Percentiles rank a stretch among this genome's conserved stretches.
These are phyloP conservation scores for Scotopteryx bipunctaria DNA, from an alignment of 2,888 invertebrate species.

Conservation along the genomic window DNA sequence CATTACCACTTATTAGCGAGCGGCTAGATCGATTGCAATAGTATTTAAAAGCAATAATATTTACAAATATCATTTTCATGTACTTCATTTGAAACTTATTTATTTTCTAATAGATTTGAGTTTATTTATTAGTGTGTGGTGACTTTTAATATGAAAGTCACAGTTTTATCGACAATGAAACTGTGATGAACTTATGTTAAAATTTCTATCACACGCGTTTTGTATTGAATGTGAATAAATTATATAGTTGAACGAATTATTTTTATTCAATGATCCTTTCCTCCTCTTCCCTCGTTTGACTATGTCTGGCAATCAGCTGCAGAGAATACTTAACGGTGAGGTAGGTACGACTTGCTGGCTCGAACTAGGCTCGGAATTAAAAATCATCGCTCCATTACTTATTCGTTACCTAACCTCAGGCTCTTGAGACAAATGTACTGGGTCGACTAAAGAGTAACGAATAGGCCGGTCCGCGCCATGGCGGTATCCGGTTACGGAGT, in stretches of 20 bases:
- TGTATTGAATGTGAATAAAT: constrained; percentile 84
- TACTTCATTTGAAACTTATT: constrained; percentile 62
- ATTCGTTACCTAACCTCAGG: too few relatives aligned
- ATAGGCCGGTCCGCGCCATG: too few relatives aligned
- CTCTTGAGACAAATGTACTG: too few relatives aligned
- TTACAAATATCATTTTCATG: constrained; percentile 44
- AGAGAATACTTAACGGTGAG: too few relatives aligned
- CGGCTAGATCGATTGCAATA: constrained; percentile 50
- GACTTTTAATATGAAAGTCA: constrained; percentile 73
- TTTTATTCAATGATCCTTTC: constrained; percentile 38
- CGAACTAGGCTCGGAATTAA: too few relatives aligned
- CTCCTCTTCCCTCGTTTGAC: neutral
- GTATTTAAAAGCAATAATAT: constrained; percentile 57
- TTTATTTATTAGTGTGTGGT: constrained; percentile 80
- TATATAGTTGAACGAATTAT: constrained; percentile 71
- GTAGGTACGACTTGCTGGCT: too few relatives aligned
- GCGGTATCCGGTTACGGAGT: too few relatives aligned
- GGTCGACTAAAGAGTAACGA: too few relatives aligned
- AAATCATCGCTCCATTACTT: too few relatives aligned
- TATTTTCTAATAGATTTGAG: constrained; percentile 71
- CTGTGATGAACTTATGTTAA: constrained; percentile 73
- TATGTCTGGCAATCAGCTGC: too few relatives aligned
- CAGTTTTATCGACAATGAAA: constrained; percentile 48
- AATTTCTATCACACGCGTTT: constrained; percentile 77
- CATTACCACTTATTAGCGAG: constrained; percentile 37